Evolutionary conservation across 2,113 vertebrate species (phyloP).

Genomic region (Dolichotis patagonum): DNA sequence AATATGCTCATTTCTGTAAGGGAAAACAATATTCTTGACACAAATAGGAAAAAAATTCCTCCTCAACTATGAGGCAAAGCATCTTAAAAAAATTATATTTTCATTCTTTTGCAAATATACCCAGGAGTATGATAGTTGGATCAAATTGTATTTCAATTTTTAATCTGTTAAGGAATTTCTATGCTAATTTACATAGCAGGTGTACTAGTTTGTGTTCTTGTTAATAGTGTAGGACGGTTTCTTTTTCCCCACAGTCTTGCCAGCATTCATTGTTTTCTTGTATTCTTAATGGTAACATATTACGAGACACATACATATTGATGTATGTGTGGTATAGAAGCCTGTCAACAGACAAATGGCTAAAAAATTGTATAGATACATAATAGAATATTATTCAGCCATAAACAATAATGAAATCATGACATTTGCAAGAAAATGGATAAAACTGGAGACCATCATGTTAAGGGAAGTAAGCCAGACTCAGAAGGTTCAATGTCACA

Average conservation of each 20-base stretch:
- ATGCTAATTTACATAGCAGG: neutral
- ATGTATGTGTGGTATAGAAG: neutral
- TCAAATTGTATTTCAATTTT: neutral
- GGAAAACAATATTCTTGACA: slow-evolving; percentile 3
- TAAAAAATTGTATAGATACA: neutral
- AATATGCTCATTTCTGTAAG: neutral
- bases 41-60: neutral
- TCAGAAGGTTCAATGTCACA: neutral
- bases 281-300: neutral
- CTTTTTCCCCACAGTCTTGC: neutral
- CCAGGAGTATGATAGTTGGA: neutral
- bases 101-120: neutral
- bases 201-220: neutral
- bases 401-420: neutral
- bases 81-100: neutral
- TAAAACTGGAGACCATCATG: neutral
- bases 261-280: neutral
- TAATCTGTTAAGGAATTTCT: neutral
- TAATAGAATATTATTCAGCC: neutral
- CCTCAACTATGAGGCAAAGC: neutral
- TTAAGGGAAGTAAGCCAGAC: neutral
- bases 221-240: neutral
- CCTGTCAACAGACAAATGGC: neutral
- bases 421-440: neutral
- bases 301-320: neutral